phyloP scores from a whole-genome alignment of 2,113 vertebrate genomes.

The Turdus rufiventris region DNA sequence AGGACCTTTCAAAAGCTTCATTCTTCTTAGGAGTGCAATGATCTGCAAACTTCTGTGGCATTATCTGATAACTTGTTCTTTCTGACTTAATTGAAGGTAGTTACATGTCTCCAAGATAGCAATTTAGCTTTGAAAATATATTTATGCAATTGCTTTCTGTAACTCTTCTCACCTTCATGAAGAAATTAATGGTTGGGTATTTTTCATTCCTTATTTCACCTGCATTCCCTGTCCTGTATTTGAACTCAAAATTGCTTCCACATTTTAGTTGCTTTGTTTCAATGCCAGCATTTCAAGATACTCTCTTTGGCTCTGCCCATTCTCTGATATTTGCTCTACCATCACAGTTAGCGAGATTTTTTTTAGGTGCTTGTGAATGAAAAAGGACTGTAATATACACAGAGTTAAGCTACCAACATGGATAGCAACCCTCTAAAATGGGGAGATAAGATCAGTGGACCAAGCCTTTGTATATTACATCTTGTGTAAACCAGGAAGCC shows the following conservation, averaged over 20 bases:
- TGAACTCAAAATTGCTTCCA: background rate
- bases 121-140: background rate
- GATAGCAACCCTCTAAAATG: background rate
- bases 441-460: background rate
- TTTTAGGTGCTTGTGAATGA: background rate
- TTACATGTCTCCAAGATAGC: background rate
- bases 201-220: background rate
- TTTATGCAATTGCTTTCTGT: background rate
- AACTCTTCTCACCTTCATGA: background rate
- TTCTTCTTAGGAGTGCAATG: background rate
- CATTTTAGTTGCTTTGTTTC: background rate
- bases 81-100: background rate
- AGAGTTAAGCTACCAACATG: background rate
- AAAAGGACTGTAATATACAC: background rate
- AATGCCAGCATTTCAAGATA: background rate
- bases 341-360: background rate
- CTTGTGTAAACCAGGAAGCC: background rate
- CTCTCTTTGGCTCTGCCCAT: background rate
- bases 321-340: background rate
- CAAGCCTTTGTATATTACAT: background rate
- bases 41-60: background rate
- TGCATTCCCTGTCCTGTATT: background rate
- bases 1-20: background rate
- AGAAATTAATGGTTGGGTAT: accelerated
- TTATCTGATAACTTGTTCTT: background rate